phyloP scores from a whole-genome alignment of 92 coral and sea anemone species.

The Epizoanthus stellaris region DNA sequence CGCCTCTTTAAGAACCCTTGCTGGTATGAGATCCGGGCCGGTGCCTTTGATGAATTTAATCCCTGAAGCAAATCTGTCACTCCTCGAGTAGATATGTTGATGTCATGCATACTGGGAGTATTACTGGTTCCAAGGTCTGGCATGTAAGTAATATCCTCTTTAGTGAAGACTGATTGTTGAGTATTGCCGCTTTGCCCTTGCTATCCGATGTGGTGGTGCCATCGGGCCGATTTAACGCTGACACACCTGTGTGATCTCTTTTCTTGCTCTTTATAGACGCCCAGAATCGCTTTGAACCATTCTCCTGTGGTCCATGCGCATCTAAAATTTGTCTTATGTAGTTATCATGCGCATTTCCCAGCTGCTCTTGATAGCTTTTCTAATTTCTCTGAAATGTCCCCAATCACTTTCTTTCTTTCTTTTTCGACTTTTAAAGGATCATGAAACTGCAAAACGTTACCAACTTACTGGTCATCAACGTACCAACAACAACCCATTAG shows the following conservation, averaged over 20 bases:
- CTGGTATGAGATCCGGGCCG: background rate
- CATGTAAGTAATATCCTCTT: background rate
- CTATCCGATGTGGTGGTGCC: background rate
- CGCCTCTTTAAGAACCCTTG: background rate
- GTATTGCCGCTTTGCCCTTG: background rate
- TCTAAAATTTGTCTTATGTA: too few relatives aligned
- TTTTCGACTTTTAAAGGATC: too few relatives aligned
- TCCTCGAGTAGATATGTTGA: background rate
- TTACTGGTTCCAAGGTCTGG: background rate
- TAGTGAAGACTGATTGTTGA: conserved; percentile 1
- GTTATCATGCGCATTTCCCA: too few relatives aligned
- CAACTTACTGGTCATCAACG: too few relatives aligned
- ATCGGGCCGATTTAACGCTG: background rate
- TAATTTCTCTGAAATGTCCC: too few relatives aligned
- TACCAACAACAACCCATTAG: too few relatives aligned
- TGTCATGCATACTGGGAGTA: background rate
- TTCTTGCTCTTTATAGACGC: too few relatives aligned
- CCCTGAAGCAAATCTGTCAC: conserved; percentile 16
- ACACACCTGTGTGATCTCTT: background rate
- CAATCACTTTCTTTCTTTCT: background rate
- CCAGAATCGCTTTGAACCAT: too few relatives aligned
- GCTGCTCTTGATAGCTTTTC: too few relatives aligned
- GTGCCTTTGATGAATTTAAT: background rate
- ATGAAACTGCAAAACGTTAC: too few relatives aligned
- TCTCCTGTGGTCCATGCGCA: too few relatives aligned